Evolutionary conservation across 2,113 vertebrate genomes (phyloP).

Genomic region (Dicentrarchus labrax): DNA sequence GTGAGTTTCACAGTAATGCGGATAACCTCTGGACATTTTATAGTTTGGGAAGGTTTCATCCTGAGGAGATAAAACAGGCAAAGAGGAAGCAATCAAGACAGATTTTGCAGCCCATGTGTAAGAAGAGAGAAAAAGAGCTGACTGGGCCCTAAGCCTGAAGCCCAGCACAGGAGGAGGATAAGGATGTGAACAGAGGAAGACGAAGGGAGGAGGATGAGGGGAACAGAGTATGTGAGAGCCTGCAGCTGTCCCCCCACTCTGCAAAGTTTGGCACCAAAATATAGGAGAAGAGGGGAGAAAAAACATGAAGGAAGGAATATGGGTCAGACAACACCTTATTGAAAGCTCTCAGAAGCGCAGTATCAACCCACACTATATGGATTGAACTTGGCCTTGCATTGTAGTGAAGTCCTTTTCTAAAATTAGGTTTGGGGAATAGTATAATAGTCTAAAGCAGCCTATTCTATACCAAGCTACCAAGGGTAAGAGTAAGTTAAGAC

Average conservation of each 20-base stretch:
- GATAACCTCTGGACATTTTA: conserved; percentile 40
- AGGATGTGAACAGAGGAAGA: conserved; percentile 70
- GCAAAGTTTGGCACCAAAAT: conserved; percentile 73
- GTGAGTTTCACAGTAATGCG: conserved; percentile 10
- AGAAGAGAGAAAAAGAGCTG: conserved; percentile 53
- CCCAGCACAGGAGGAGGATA: conserved; percentile 54
- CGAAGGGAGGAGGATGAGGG: conserved; percentile 55
- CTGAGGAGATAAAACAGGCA: conserved; percentile 50
- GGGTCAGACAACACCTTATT: conserved; percentile 72
- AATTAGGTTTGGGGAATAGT: conserved; percentile 44
- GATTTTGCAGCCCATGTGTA: conserved; percentile 34
- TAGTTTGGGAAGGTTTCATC: conserved; percentile 41
- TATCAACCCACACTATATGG: conserved; percentile 58
- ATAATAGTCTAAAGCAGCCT: background rate
- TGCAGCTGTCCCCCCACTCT: conserved; percentile 78
- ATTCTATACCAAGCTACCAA: background rate
- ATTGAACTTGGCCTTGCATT: conserved; percentile 55
- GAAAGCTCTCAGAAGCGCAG: conserved; percentile 43
- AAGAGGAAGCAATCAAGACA: conserved; percentile 56
- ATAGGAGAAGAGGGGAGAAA: conserved; percentile 49
- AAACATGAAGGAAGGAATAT: conserved; percentile 58
- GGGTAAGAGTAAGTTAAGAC: background rate
- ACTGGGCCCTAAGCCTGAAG: conserved; percentile 70
- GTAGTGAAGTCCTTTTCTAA: conserved; percentile 37
- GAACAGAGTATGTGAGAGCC: conserved; percentile 66